Conservation (phyloP, 2,797 vertebrate genomes). For the Ptychadena robeensis region DNA sequence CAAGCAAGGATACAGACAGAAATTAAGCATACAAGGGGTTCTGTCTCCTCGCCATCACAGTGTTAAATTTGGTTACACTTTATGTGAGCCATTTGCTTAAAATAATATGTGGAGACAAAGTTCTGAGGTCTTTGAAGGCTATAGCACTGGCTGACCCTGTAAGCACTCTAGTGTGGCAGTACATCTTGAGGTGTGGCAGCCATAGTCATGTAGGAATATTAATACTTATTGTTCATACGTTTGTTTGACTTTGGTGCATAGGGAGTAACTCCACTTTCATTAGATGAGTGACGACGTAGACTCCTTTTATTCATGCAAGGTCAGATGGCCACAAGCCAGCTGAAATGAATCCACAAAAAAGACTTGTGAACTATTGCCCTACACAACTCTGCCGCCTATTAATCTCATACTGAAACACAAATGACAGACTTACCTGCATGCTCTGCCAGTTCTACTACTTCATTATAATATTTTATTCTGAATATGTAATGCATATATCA, state of each 20-base stretch:
- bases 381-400: neutral
- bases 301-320: neutral
- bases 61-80: too few relatives aligned
- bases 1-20: too few relatives aligned
- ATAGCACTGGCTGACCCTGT: too few relatives aligned
- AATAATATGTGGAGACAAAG: too few relatives aligned
- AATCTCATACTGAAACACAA: neutral
- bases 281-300: neutral
- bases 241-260: neutral
- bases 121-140: too few relatives aligned
- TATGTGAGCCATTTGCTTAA: too few relatives aligned
- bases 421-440: neutral
- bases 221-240: neutral
- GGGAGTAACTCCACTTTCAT: neutral
- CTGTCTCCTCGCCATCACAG: too few relatives aligned
- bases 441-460: neutral
- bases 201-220: neutral
- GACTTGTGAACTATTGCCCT: neutral
- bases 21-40: too few relatives aligned
- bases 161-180: too few relatives aligned
- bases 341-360: neutral
- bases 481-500: neutral
- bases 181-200: too few relatives aligned
- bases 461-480: constrained; percentile 10
- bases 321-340: neutral